These are phyloP conservation scores for Carassius gibelio DNA, from an alignment of 2,113 vertebrate genomes.

Conservation along the genomic window DNA sequence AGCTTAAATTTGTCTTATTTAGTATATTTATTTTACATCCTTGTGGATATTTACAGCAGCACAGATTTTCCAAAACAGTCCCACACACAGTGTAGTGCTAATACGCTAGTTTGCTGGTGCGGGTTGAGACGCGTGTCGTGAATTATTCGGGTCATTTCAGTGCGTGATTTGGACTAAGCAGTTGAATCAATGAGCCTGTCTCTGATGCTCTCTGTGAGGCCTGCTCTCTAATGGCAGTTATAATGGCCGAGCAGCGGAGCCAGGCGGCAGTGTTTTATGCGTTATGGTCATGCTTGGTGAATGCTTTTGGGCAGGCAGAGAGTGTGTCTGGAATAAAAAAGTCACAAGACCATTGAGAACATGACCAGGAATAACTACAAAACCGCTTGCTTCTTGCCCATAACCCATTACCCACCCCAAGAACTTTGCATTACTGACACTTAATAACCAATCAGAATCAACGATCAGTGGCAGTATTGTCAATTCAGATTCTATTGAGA, in stretches of 20 bases:
- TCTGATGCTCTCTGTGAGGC: conserved; percentile 45
- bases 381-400: conserved; percentile 2
- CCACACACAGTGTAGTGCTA: conserved; percentile 56
- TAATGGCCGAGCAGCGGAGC: conserved; percentile 47
- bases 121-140: conserved; percentile 19
- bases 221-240: conserved; percentile 52
- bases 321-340: conserved; percentile 75
- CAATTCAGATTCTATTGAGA: background rate
- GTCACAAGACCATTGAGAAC: conserved; percentile 59
- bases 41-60: background rate
- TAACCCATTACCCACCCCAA: conserved; percentile 25
- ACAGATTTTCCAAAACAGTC: conserved; percentile 24
- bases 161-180: conserved; percentile 70
- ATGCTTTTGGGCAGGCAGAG: conserved; percentile 66
- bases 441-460: background rate
- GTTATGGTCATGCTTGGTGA: conserved; percentile 67
- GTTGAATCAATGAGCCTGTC: conserved; percentile 42
- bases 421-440: conserved; percentile 2
- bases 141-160: conserved; percentile 61
- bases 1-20: background rate
- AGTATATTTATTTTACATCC: background rate
- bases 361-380: conserved; percentile 77
- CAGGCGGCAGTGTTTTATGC: conserved; percentile 66
- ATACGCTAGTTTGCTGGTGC: conserved; percentile 41
- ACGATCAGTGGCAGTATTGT: background rate